Percentiles rank a stretch among this genome's conserved stretches.
phyloP scores from a whole-genome alignment of 2,113 vertebrate genomes.

The Syngnathoides biaculeatus region DNA sequence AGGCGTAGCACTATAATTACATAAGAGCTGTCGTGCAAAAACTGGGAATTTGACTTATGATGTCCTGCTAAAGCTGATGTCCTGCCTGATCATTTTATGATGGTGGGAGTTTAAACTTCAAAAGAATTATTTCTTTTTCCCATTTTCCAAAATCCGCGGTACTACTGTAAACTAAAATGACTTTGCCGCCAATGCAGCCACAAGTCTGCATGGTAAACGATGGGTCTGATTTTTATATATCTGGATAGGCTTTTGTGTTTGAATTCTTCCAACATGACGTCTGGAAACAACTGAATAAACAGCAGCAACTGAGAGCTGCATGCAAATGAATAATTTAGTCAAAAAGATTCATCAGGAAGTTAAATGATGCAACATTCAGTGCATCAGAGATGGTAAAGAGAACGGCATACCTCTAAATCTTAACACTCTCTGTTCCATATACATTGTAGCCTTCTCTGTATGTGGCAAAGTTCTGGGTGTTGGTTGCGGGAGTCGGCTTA shows the following conservation, averaged over 20 bases:
- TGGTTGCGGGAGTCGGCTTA: constrained; percentile 94
- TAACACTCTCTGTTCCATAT: constrained; percentile 98
- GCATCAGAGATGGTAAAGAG: neutral
- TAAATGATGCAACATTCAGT: constrained; percentile 29
- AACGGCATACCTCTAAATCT: constrained; percentile 92
- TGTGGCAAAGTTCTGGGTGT: constrained; percentile 98
- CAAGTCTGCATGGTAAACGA: constrained; percentile 7
- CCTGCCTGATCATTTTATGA: too few relatives aligned
- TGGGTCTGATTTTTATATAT: constrained; percentile 14
- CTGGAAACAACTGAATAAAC: constrained; percentile 34
- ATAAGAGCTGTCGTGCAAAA: too few relatives aligned
- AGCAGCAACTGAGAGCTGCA: constrained; percentile 16
- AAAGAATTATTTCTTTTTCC: neutral
- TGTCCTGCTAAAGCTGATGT: too few relatives aligned
- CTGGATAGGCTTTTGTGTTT: constrained; percentile 18
- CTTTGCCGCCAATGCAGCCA: neutral
- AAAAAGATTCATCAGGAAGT: constrained; percentile 14
- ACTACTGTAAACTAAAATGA: neutral
- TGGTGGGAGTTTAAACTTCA: too few relatives aligned
- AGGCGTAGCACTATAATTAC: too few relatives aligned
- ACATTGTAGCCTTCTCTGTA: constrained; percentile 99
- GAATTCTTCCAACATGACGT: constrained; percentile 33
- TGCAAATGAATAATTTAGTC: constrained; percentile 33
- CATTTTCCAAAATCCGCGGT: neutral
- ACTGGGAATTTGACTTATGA: too few relatives aligned